Base-by-base conservation (phyloP, 1,140 invertebrate genomes). In the Drosophila equinoxialis region DNA sequence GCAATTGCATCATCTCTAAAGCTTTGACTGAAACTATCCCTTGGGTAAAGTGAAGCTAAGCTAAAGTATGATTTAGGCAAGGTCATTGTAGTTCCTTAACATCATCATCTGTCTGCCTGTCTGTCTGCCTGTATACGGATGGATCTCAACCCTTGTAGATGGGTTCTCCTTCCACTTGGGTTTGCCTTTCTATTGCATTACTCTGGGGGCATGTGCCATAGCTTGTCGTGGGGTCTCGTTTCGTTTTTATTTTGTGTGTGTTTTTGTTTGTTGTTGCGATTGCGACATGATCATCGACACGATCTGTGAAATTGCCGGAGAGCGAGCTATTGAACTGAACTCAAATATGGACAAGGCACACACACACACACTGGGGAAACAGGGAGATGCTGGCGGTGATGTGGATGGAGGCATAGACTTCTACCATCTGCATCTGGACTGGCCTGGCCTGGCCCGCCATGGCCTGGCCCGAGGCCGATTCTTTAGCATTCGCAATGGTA, bases 221-320 rank as follows among this genome's bases (percentile, higher is more conserved):
- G 79, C 65, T 74, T 78, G 79, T 87, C 84, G 84, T 87, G 83
- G 80, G 68, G 76, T 83, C 79, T 89, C 84, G 73, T 87, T 83
- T 89, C 66, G 66, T 74, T 77, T 71, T 13, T 37, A 45, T 45
- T 45, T 45, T 42, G 39, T 14, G 2, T 17, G 13, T 45, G 37
- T 3, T 41, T 71, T 72, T 67, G 62, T 72, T 67, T 63, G 57
- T 64, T 64, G 54, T 58, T 86, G 68, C 83, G 83, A 83, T 80
- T 87, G 83, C 84, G 84, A 89, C 83, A 87, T 89, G 83, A 87
- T 87, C 83, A 87, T 87, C 83, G 84, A 87, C 83, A 87, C 83
- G 83, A 87, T 87, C 83, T 80, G 84, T 78, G 67, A 77, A 87
- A 87, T 89, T 74, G 83, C 72, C 61, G 73, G 74, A 66, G 74